A percentile compares a stretch with the other conserved stretches of the same genome.
These are phyloP conservation scores for Penaeus chinensis DNA, from an alignment of 1,140 invertebrate species.

Conservation along the genomic window DNA sequence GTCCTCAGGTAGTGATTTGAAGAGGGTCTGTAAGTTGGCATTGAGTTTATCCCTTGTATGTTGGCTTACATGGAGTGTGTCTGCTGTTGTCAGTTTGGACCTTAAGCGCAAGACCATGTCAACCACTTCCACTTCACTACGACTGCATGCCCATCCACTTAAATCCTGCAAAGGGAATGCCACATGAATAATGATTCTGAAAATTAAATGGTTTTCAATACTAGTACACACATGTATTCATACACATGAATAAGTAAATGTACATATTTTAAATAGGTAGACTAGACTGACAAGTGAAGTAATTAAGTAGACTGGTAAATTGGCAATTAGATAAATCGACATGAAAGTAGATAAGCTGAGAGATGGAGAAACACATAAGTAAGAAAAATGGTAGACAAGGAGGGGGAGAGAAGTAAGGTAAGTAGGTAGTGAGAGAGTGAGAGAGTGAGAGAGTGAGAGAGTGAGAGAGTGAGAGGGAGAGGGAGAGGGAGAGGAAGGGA, in stretches of 20 bases:
- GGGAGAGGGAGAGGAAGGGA: too few species aligned
- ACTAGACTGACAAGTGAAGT: too few species aligned
- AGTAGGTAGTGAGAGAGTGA: too few species aligned
- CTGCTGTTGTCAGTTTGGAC: constrained; percentile 82
- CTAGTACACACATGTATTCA: not conserved
- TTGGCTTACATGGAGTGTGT: constrained; percentile 67
- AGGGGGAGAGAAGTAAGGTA: too few species aligned
- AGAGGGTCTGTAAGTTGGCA: constrained; percentile 54
- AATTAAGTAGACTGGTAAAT: too few species aligned
- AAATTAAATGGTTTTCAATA: not conserved
- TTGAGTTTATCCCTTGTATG: constrained; percentile 42
- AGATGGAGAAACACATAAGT: too few species aligned
- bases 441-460: too few species aligned
- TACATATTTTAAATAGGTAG: too few species aligned
- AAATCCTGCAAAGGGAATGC: constrained; percentile 77
- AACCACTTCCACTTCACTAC: constrained; percentile 95
- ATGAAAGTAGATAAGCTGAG: too few species aligned
- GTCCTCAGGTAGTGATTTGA: constrained; percentile 45
- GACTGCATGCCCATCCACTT: constrained; percentile 87
- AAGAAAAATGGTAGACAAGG: too few species aligned
- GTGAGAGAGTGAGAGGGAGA: too few species aligned
- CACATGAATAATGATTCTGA: not conserved
- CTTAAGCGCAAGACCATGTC: constrained; percentile 92
- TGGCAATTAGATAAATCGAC: too few species aligned
- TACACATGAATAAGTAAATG: not conserved